phyloP scores from a whole-genome alignment of 2,888 invertebrate species.

The Mythimna albipuncta region DNA sequence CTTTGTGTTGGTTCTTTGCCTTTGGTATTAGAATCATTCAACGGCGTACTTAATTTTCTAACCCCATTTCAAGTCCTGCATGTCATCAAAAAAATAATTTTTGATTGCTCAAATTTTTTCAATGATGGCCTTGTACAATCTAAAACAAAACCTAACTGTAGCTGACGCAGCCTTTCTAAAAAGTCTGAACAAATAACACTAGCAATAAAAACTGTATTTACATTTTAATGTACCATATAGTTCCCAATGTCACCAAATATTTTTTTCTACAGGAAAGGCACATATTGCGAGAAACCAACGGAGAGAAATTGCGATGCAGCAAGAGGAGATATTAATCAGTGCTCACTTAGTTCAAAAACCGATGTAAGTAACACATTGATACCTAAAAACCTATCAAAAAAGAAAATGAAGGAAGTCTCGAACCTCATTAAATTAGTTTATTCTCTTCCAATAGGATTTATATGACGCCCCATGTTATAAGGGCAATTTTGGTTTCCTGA shows the following conservation, averaged over 20 bases:
- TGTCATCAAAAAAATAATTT: constrained; percentile 1
- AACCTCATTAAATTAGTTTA: not conserved
- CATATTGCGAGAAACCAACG: constrained; percentile 64
- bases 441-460: not conserved
- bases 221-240: constrained; percentile 5
- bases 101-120: not conserved
- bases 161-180: constrained; percentile 22
- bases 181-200: constrained; percentile 15
- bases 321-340: constrained; percentile 73
- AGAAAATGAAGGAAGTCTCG: too few species aligned
- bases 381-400: not conserved
- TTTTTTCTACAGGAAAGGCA: constrained; percentile 70
- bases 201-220: constrained; percentile 3
- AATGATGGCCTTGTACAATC: constrained; percentile 10
- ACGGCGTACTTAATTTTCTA: too few species aligned
- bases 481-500: not conserved
- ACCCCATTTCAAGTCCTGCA: not conserved
- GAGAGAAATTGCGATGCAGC: constrained; percentile 59
- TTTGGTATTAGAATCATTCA: not conserved
- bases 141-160: constrained; percentile 22
- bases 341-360: constrained; percentile 65
- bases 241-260: constrained; percentile 3
- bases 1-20: not conserved
- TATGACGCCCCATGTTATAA: not conserved
- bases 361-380: constrained; percentile 70